Base-by-base conservation (phyloP, 2,113 vertebrate species). In the Dipodomys merriami region DNA sequence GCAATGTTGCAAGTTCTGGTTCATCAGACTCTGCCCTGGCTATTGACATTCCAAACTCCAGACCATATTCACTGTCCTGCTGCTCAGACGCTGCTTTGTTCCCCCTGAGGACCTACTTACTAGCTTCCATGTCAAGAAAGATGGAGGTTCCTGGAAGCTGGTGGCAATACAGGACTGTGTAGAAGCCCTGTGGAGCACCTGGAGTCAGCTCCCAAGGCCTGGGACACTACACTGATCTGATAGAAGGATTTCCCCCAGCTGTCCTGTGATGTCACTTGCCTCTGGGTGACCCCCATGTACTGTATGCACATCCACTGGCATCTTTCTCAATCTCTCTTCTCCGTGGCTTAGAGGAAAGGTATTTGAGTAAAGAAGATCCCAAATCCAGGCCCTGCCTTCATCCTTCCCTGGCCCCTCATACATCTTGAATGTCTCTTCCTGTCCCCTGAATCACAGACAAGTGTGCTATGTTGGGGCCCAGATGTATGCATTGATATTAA, bases 401-500 rank as follows among this genome's bases (percentile, higher is more conserved):
- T 25, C 11, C 7, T 23, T 74, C 2, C 30, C 69, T 57, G 53
- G 11, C 53, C 9, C 29, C 39, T 7, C 60, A 7, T 22, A 12
- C 2, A 15, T 13, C 8, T 25, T 25, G 23, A 9, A 10, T 12
- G 19, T 30, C 93, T 93, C 30, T 86, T 89, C 91, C 93, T 82
- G 78, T 35, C 49, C 23, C 22, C 73, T 82, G 81, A 29, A 65
- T 7, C 22, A 33, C 67, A 68, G 57, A 94, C 12, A 30, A 33
- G 95, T 35, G 76, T 95, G 94, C 97, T 96, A 95, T 96, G 96
- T 94, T 95, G 93, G 95, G 96, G 96, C 95, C 97, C 96, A 97
- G 96, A 93, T 96, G 96, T 96, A 97, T 94, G 86, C 95, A 96
- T 97, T 98, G 98, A 98, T 98, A 98, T 98, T 98, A 98, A 98